Conservation (phyloP, 2,797 vertebrate genomes). For the Leptatherina wallacei region DNA sequence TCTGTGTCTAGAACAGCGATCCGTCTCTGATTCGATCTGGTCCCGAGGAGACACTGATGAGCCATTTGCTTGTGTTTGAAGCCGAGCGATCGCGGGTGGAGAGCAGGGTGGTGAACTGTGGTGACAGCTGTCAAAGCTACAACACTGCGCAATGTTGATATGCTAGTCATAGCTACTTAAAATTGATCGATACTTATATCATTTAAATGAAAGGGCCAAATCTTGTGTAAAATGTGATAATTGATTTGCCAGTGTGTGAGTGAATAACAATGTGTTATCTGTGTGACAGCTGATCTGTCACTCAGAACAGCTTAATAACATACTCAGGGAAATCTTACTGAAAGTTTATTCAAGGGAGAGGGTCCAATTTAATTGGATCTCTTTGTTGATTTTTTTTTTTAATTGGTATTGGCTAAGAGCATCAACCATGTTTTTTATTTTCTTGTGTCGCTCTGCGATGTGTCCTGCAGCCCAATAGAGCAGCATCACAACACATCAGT, state of each 20-base stretch:
- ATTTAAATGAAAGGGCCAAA: neutral
- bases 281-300: neutral
- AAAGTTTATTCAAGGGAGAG: neutral
- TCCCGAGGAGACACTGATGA: constrained; percentile 83
- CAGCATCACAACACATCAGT: too few relatives aligned
- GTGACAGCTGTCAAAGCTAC: constrained; percentile 16
- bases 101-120: constrained; percentile 78
- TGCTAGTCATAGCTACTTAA: neutral
- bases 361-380: neutral
- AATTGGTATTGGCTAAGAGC: neutral
- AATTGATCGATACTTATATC: neutral
- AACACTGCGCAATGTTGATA: neutral
- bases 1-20: constrained; percentile 78
- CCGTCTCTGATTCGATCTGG: constrained; percentile 81
- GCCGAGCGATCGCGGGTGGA: constrained; percentile 85
- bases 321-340: neutral
- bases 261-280: neutral
- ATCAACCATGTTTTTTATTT: neutral
- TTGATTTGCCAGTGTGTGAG: neutral
- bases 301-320: neutral
- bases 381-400: neutral
- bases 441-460: neutral
- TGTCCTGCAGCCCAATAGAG: too few relatives aligned
- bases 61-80: constrained; percentile 88
- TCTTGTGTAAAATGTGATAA: neutral